Evolutionary conservation across 92 coral and sea anemone species (phyloP).

Genomic region (Paragorgia papillata): DNA sequence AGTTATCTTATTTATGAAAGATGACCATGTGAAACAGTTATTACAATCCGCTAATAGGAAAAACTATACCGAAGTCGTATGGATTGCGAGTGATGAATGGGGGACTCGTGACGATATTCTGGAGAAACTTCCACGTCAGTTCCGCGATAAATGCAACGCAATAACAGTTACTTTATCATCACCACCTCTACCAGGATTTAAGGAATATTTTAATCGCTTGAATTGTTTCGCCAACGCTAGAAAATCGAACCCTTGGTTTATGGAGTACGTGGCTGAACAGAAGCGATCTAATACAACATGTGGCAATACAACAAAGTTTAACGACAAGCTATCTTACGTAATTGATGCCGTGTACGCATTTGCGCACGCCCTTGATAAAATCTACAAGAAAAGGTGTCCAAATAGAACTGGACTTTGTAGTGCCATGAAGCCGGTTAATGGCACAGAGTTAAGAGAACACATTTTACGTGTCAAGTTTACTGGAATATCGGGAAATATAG

Average conservation of each 20-base stretch:
- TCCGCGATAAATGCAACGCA: conserved; percentile 71
- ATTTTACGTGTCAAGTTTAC: conserved; percentile 64
- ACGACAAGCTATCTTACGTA: conserved; percentile 89
- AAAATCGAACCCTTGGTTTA: conserved; percentile 86
- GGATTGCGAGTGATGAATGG: conserved; percentile 97
- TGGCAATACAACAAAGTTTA: conserved; percentile 48
- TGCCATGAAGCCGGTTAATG: conserved; percentile 54
- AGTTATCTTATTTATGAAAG: conserved; percentile 80
- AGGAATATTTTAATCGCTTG: conserved; percentile 63
- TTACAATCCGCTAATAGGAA: conserved; percentile 66
- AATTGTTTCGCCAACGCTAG: conserved; percentile 56
- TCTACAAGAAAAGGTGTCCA: conserved; percentile 73
- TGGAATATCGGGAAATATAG: conserved; percentile 61
- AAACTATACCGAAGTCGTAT: conserved; percentile 56
- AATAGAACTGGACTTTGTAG: conserved; percentile 66
- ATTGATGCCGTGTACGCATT: conserved; percentile 91
- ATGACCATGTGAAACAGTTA: conserved; percentile 71
- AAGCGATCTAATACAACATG: conserved; percentile 61
- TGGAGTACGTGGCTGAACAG: conserved; percentile 82
- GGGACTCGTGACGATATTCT: conserved; percentile 78
- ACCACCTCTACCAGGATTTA: conserved; percentile 41
- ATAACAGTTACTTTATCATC: conserved; percentile 76
- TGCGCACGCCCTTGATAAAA: conserved; percentile 73
- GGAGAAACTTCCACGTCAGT: conserved; percentile 60
- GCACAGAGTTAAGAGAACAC: conserved; percentile 51